Base-by-base conservation (phyloP, 1,140 invertebrate genomes). In the Drosophila novamexicana region DNA sequence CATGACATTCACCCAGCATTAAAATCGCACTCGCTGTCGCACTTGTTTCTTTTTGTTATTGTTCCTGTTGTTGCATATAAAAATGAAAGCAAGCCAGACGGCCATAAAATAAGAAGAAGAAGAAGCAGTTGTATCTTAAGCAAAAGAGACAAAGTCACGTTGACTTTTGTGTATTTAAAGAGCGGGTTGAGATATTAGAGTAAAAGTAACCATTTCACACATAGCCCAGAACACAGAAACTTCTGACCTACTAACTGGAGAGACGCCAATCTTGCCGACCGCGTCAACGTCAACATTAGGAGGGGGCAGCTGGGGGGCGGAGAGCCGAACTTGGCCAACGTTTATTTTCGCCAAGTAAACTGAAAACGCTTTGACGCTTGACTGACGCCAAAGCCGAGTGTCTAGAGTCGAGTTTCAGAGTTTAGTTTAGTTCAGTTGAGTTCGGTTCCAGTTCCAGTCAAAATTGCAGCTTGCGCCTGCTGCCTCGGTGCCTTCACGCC, bases 351-450 rank as follows among this genome's bases (percentile, higher is more conserved):
- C 75, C 68, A 75, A 61, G 49, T 73, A 68, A 84, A 84, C 70
- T 76, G 78, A 75, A 77, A 85, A 69, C 82, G 78, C 82, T 85
- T 86, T 85, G 82, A 85, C 82, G 82, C 82, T 86, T 85, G 82
- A 85, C 70, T 85, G 82, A 86, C 80, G 82, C 75, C 73, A 49
- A 75, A 76, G 36, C 29, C 29, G 40, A 57, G 59, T 37, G 39
- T 66, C 14, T 14, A 67, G 44, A 57, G 42, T 49, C n/a, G 44
- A 47, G 64, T 58, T 36, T 45, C 32, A 14, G 37, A 16, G 37
- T 58, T 10, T n/a, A 8, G 57, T 3, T 40, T 10, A 63, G 45
- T 71, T 66, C 47, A 53, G 45, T 42, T 58, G 18, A 44, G 56
- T 58, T 49, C 45, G 8, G 56, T 58, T 49, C 45, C 45, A 49